phyloP scores from a whole-genome alignment of 2,888 invertebrate species.

The Cataglyphis altisquamis region DNA sequence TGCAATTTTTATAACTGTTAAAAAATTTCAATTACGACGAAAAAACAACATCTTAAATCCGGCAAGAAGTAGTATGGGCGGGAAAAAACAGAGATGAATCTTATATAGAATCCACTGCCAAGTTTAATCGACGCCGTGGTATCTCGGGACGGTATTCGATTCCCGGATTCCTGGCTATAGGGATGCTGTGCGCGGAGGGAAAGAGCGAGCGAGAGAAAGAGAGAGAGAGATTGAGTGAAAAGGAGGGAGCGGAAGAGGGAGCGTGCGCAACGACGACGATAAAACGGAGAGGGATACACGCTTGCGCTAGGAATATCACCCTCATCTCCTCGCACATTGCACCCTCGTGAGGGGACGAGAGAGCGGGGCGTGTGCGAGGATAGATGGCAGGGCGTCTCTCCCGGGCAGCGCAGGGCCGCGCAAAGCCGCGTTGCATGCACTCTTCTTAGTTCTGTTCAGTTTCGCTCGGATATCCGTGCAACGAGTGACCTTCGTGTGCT shows the following conservation, averaged over 20 bases:
- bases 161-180: slow-evolving; percentile 51
- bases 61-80: background rate
- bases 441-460: slow-evolving; percentile 75
- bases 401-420: slow-evolving; percentile 67
- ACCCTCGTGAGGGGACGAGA: slow-evolving; percentile 60
- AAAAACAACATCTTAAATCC: background rate
- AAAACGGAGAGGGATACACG: slow-evolving; percentile 71
- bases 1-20: background rate
- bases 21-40: background rate
- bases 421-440: slow-evolving; percentile 71
- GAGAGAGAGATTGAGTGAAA: background rate
- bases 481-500: slow-evolving; percentile 58
- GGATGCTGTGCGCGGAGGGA: slow-evolving; percentile 23
- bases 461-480: slow-evolving; percentile 73
- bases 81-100: slow-evolving; percentile 5
- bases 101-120: slow-evolving; percentile 45
- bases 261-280: slow-evolving; percentile 55
- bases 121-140: slow-evolving; percentile 56
- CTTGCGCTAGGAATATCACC: slow-evolving; percentile 73
- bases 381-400: slow-evolving; percentile 77
- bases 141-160: slow-evolving; percentile 53
- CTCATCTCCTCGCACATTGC: slow-evolving; percentile 69
- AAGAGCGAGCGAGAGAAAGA: background rate
- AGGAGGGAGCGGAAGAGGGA: background rate
- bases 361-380: slow-evolving; percentile 76